Evolutionary conservation across 2,797 vertebrate genomes (phyloP), one percentile per base, ranked within the genome.

Genomic region (Sebastes hopkinsi): DNA sequence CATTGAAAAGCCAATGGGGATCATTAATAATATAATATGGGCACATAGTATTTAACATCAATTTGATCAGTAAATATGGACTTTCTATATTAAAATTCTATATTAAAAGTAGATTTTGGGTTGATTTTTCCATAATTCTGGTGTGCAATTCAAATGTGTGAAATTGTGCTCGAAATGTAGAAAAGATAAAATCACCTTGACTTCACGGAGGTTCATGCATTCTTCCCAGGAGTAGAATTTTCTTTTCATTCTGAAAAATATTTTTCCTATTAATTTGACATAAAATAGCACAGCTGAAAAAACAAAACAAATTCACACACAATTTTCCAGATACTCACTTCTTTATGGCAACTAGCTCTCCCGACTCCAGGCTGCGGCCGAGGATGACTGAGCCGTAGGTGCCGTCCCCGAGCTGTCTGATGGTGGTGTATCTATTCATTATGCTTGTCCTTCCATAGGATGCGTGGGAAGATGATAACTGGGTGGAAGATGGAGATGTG

Each of bases 191-290:
- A 86, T 89, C 95, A 98, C 98, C 97, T 99, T 99, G 92, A 99
- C 97, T 85, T 99, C 98, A 83, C 98, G 96, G 83, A 99, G 97
- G 91, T 99, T 98, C 97, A 98, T 98, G 83, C 98, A 99, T 93
- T 99, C 98, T 80, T 99, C 98, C 98, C 98, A 99, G 64, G 98
- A 99, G 93, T 98, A 99, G 93, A 99, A 99, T 86, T 99, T 99
- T 64, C 97, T 97, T 95, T 99, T 99, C 98, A 99, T 99, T 93
- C 98, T 99, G 83, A 68, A 91, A 78, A 83, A 10, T n/a, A 76
- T 4, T 2, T n/a, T 34, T 14, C 3, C 4, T 20, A 7, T 56
- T 11, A 32, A 36, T 0, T 27, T 2, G 0, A 59, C 5, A 55
- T n/a, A 0, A 34, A 55, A 69, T 6, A 29, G 14, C 16, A 67